These are phyloP conservation scores for Atta cephalotes DNA, from an alignment of 1,140 invertebrate species.

Conservation along the genomic window DNA sequence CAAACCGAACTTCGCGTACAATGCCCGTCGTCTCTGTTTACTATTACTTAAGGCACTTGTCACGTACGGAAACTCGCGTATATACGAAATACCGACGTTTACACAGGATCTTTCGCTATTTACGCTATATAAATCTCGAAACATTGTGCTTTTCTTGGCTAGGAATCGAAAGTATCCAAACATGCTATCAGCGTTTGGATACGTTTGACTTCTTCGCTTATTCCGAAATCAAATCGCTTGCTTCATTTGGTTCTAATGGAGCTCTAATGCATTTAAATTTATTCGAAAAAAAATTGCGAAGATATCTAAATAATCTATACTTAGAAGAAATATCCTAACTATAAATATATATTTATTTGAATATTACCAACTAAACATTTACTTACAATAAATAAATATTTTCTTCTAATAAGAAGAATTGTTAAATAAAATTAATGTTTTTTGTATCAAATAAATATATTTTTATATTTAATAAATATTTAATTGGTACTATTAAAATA, in stretches of 20 bases:
- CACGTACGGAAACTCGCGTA: constrained; percentile 66
- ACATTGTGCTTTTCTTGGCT: constrained; percentile 27
- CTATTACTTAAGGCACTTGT: constrained; percentile 71
- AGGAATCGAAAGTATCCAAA: constrained; percentile 61
- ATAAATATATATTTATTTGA: no score
- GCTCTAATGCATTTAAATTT: constrained; percentile 1
- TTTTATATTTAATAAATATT: no score
- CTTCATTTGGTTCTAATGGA: neutral
- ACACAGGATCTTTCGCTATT: constrained; percentile 62
- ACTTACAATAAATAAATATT: no score
- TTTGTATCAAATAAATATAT: no score
- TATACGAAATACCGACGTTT: constrained; percentile 65
- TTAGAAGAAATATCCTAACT: no score
- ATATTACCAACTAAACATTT: no score
- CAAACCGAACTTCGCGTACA: neutral
- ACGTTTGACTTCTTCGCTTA: constrained; percentile 3
- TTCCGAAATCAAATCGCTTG: constrained; percentile 9
- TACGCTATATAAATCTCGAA: constrained; percentile 58
- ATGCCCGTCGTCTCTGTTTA: constrained; percentile 62
- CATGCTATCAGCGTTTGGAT: constrained; percentile 32
- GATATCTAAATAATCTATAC: neutral
- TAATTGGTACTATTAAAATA: no score
- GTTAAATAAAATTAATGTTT: no score
- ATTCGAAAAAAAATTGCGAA: neutral
- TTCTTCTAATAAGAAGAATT: no score